Percentiles rank a stretch among this genome's conserved stretches.
Conservation (phyloP, 2,888 invertebrate species). For the Operophtera brumata region DNA sequence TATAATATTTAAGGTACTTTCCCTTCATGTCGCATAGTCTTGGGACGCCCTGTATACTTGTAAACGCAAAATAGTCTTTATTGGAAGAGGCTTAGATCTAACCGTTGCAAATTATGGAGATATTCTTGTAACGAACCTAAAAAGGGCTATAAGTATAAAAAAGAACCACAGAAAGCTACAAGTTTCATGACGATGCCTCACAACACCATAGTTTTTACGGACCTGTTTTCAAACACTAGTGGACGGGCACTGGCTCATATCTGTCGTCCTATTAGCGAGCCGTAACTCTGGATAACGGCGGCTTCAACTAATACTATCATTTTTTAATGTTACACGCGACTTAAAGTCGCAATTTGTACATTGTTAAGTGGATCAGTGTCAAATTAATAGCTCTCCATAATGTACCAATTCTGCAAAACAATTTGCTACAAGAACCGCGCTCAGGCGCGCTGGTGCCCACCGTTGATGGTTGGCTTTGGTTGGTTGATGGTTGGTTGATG, state of each 20-base stretch:
- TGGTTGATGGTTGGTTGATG: no score
- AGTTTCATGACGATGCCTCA: not conserved
- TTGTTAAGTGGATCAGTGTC: not conserved
- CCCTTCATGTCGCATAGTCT: no score
- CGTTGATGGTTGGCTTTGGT: not conserved
- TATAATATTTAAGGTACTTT: no score
- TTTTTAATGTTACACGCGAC: constrained; percentile 1
- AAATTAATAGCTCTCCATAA: not conserved
- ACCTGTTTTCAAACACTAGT: not conserved
- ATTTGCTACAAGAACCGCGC: not conserved
- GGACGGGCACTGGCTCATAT: not conserved
- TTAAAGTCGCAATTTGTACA: not conserved
- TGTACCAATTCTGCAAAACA: not conserved
- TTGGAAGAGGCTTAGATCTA: no score
- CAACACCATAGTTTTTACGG: not conserved
- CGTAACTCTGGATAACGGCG: constrained; percentile 5
- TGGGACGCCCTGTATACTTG: no score
- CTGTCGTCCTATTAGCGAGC: constrained; percentile 17
- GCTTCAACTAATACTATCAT: not conserved
- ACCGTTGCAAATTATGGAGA: no score
- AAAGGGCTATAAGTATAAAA: no score
- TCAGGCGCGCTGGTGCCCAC: not conserved
- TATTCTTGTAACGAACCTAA: no score
- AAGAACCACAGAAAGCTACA: not conserved
- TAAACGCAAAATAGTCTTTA: no score